Percentiles rank a stretch among this genome's conserved stretches.
These are phyloP conservation scores for Morinoia aosen DNA, from an alignment of 2,888 invertebrate species.

Conservation along the genomic window DNA sequence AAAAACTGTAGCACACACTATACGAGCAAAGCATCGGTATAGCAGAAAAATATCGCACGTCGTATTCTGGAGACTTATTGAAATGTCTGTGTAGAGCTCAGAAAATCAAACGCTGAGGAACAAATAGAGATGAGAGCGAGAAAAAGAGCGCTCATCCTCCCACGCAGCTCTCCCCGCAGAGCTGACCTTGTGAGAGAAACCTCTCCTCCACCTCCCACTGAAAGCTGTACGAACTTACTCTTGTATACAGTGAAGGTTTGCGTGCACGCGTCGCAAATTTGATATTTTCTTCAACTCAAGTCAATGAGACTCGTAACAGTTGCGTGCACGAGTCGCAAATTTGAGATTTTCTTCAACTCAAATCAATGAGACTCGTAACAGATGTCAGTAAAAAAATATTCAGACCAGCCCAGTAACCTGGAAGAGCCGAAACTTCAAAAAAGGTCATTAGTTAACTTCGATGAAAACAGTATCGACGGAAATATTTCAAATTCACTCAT, in stretches of 20 bases:
- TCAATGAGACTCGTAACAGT: not conserved
- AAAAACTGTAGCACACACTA: not conserved
- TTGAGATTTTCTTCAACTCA: not conserved
- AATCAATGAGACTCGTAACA: not conserved
- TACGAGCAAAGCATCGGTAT: not conserved
- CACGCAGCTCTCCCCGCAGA: not conserved
- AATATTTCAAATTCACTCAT: not conserved
- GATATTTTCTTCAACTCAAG: not conserved
- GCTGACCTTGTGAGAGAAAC: constrained; percentile 38
- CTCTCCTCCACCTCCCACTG: not conserved
- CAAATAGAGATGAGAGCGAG: constrained; percentile 18
- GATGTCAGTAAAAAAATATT: not conserved
- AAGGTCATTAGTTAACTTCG: not conserved
- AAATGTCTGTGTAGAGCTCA: not conserved
- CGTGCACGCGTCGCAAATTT: not conserved
- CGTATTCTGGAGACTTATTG: not conserved
- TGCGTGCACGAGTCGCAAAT: not conserved
- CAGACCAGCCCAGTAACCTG: not conserved
- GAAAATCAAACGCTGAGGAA: not conserved
- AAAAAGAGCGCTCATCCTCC: constrained; percentile 1
- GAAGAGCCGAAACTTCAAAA: too few relatives aligned
- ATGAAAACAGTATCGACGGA: not conserved
- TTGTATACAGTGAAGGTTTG: not conserved
- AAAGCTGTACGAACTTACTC: not conserved
- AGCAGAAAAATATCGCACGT: not conserved